These are phyloP conservation scores for Camptogramma bilineatum DNA, from an alignment of 2,888 invertebrate species.

Conservation along the genomic window DNA sequence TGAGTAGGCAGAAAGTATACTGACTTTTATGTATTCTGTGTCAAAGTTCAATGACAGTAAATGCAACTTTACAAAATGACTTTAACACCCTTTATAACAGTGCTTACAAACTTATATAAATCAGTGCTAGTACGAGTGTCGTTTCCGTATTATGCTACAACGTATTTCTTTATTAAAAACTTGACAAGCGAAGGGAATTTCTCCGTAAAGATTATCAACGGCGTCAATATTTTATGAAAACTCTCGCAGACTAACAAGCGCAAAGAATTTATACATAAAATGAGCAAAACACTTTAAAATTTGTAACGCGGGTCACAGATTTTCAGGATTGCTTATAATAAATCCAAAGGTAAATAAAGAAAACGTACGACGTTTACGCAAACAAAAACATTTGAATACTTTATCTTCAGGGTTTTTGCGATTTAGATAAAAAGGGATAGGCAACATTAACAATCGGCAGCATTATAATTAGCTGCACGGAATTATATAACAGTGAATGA, in stretches of 20 bases:
- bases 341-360: constrained; percentile 24
- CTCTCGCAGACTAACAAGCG: constrained; percentile 16
- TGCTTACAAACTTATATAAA: too few relatives aligned
- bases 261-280: constrained; percentile 15
- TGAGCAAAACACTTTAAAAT: constrained; percentile 29
- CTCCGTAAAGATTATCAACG: constrained; percentile 16
- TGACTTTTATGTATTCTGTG: not conserved
- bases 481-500: too few relatives aligned
- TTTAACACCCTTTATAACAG: not conserved
- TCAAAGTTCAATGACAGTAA: not conserved
- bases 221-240: constrained; percentile 17
- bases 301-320: constrained; percentile 29
- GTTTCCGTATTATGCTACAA: constrained; percentile 9
- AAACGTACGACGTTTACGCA: constrained; percentile 11
- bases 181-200: constrained; percentile 12
- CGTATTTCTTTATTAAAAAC: constrained; percentile 2
- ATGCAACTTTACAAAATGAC: not conserved
- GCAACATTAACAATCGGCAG: not conserved
- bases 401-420: not conserved
- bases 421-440: not conserved
- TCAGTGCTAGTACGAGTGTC: not conserved
- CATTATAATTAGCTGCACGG: not conserved
- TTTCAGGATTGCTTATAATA: constrained; percentile 36
- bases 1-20: not conserved
- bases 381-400: constrained; percentile 31